Evolutionary conservation across 1,140 invertebrate species (phyloP), one percentile per base, ranked within the genome.

Genomic region (Tribolium madens): DNA sequence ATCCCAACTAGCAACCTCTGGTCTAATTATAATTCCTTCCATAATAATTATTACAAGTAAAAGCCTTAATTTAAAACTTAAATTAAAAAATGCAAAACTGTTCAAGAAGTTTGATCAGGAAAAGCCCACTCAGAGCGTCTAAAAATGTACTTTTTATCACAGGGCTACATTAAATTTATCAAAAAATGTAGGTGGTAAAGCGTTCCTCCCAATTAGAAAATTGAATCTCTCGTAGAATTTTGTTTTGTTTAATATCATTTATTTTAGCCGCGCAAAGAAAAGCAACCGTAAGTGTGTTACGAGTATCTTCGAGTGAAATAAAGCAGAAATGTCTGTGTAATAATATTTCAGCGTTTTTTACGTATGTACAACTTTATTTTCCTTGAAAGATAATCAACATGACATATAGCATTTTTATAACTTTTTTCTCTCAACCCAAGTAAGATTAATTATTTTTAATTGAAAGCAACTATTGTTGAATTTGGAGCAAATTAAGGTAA

Each of bases 321-420:
- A 64, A 64, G 12, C 57, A 64, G 26, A 64, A 33, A 14, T 26
- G 21, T 33, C 57, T 64, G 57, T n/a, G n/a, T n/a, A n/a, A n/a
- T 33, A 64, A 64, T 18, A 33, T 64, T 64, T 64, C 57, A 64
- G 21, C 13, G 57, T 64, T 64, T 33, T 42, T 64, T 64, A n/a
- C 53, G 26, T 64, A 64, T 64, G 57, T 33, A 26, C 53, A 26
- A 26, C 21, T 60, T 60, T 15, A 57, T 21, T n/a, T 17, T 31
- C 3, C 31, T 12, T 33, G 13, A 17, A 3, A 50, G n/a, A 50
- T 7, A 17, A 50, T 50, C 48, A 17, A 17, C 15, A 50, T 50
- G 48, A 50, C 46, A 47, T n/a, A 9, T 14, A 47, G 0, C 12
- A 53, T 53, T 13, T 53, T 53, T 53, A 13, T 17, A 17, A 53